Evolutionary conservation across 2,113 vertebrate species (phyloP).

Genomic region (Brachyhypopomus gauderio): DNA sequence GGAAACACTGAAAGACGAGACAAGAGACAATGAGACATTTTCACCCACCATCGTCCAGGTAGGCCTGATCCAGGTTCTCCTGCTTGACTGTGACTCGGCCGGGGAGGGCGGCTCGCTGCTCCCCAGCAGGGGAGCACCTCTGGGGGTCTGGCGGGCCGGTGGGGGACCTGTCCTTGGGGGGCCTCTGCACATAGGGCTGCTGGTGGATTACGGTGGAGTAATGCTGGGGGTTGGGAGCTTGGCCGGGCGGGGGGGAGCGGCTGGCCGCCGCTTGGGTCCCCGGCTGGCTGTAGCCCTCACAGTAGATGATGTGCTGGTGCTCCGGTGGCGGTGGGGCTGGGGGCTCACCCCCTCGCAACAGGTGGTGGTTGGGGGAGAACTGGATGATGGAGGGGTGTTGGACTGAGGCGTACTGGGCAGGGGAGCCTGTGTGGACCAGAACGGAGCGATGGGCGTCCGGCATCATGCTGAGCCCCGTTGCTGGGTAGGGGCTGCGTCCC

Average conservation of each 20-base stretch:
- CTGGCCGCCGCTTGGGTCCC: slow-evolving; percentile 49
- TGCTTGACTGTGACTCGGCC: slow-evolving; percentile 91
- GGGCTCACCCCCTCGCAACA: slow-evolving; percentile 78
- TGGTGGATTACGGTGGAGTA: slow-evolving; percentile 93
- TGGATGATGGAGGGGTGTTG: slow-evolving; percentile 91
- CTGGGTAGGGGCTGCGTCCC: slow-evolving; percentile 85
- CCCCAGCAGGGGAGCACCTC: slow-evolving; percentile 74
- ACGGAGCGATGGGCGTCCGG: slow-evolving; percentile 90
- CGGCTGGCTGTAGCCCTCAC: slow-evolving; percentile 79
- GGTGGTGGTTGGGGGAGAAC: slow-evolving; percentile 87
- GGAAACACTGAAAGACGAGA: no score
- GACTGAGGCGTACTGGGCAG: slow-evolving; percentile 70
- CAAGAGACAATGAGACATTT: neutral
- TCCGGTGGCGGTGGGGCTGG: slow-evolving; percentile 79
- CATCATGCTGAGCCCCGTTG: slow-evolving; percentile 68
- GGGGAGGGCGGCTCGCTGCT: slow-evolving; percentile 74
- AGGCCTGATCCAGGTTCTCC: slow-evolving; percentile 97
- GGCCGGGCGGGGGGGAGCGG: slow-evolving; percentile 71
- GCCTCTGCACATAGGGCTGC: slow-evolving; percentile 75
- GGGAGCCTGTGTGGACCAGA: slow-evolving; percentile 87
- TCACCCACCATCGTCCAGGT: slow-evolving; percentile 93
- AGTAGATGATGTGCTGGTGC: slow-evolving; percentile 89
- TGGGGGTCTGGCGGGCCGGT: slow-evolving; percentile 67
- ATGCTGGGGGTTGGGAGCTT: slow-evolving; percentile 75
- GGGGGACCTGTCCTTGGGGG: slow-evolving; percentile 61